These are phyloP conservation scores for Echinarachnius parma DNA, from an alignment of 53 echinoderm and acorn worm species.

Conservation along the genomic window DNA sequence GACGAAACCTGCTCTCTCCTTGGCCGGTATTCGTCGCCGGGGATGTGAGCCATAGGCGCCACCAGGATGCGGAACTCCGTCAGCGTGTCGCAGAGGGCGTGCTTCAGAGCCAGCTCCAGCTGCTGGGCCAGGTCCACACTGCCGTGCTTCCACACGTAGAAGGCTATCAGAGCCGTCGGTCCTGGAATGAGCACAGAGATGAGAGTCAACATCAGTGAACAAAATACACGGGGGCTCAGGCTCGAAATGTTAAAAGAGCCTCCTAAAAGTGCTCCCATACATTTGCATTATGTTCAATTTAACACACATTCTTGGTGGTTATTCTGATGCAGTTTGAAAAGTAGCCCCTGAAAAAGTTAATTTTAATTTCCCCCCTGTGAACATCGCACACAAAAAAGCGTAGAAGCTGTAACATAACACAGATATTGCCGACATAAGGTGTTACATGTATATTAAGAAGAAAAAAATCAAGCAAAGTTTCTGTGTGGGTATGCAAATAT, in stretches of 20 bases:
- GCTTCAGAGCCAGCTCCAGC: constrained; percentile 68
- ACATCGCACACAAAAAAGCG: too few relatives aligned
- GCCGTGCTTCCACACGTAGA: constrained; percentile 87
- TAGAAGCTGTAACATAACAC: too few relatives aligned
- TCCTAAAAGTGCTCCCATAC: too few relatives aligned
- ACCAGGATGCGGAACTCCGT: constrained; percentile 92
- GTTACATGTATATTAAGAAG: too few relatives aligned
- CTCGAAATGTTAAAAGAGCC: neutral
- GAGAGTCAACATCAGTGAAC: too few relatives aligned
- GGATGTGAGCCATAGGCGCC: constrained; percentile 67
- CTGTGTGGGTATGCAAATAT: too few relatives aligned
- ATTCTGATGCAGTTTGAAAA: too few relatives aligned
- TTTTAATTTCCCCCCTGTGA: too few relatives aligned
- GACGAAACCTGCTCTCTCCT: constrained; percentile 16
- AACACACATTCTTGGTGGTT: neutral
- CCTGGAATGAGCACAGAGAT: constrained; percentile 33
- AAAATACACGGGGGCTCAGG: too few relatives aligned
- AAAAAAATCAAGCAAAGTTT: too few relatives aligned
- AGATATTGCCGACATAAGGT: too few relatives aligned
- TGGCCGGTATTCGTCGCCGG: neutral
- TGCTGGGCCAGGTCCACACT: constrained; percentile 72
- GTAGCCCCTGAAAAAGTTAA: too few relatives aligned
- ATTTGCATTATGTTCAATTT: neutral
- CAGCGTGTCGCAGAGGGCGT: constrained; percentile 86
- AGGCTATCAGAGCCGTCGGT: constrained; percentile 78